Evolutionary conservation across 35 echinoderm and acorn worm genomes (phyloP).

Genomic region (Apostichopus japonicus): DNA sequence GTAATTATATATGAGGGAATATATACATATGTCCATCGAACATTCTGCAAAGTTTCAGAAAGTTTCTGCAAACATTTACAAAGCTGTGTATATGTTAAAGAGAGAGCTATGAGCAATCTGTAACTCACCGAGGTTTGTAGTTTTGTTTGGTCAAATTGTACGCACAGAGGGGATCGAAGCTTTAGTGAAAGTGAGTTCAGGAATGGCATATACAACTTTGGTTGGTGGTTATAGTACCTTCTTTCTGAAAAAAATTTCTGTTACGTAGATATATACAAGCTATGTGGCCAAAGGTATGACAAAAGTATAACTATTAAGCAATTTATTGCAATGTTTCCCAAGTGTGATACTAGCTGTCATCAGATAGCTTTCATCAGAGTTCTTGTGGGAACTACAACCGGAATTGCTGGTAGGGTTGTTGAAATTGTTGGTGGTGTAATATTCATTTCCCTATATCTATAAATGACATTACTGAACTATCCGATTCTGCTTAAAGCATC

Average conservation of each 20-base stretch:
- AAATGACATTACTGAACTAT: too few species aligned
- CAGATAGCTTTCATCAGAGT: background rate
- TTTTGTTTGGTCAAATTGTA: background rate
- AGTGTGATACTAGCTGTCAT: background rate
- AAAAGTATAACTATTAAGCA: background rate
- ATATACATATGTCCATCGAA: too few species aligned
- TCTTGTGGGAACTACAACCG: background rate
- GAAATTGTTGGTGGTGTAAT: background rate
- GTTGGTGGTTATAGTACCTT: background rate
- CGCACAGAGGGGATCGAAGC: background rate
- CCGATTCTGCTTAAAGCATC: too few species aligned
- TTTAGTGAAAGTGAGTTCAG: background rate
- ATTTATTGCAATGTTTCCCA: background rate
- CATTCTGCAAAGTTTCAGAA: constrained; percentile 15
- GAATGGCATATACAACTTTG: background rate
- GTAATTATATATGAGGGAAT: too few species aligned
- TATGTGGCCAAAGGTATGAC: background rate
- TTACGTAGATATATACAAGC: constrained; percentile 14
- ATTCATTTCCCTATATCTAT: too few species aligned
- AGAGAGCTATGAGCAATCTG: background rate
- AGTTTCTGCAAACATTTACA: background rate
- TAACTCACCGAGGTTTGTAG: background rate
- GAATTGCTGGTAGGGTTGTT: background rate
- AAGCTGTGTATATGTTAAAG: background rate
- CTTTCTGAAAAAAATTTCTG: background rate